Base-by-base conservation (phyloP, 2,797 vertebrate genomes). In the Ambastaia sidthimunki region DNA sequence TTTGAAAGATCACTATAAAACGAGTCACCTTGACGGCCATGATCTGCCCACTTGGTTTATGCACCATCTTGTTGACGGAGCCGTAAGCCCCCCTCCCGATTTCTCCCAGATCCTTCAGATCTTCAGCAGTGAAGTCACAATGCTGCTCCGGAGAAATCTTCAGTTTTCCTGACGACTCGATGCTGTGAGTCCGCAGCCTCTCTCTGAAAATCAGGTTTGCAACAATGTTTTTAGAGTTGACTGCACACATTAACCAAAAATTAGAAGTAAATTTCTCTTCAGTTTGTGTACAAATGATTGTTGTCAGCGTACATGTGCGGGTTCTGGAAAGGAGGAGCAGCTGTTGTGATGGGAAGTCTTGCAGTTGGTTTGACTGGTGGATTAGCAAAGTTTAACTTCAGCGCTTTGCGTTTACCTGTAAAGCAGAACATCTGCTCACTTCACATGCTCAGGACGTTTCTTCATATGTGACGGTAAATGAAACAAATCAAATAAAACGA, bases 11-110 rank as follows among this genome's bases (percentile, higher is more conserved):
- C 41, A 23, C 9, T 1, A 18, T 4, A n/a, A 73, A 44, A 21
- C 25, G 3, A 73, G 11, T 4, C 13, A 3, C 98, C 97, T 99
- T 99, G 87, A 99, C 98, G 82, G 98, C 98, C 98, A 99, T 99
- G 91, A 99, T 98, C 91, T 98, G 97, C 87, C 95, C 96, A 74
- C 96, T 98, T 84, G 97, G 98, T 90, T 98, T 99, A 92, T 99
- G 97, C 93, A 97, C 96, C 98, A 99, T 99, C 92, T 99, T 99
- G 95, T 97, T 99, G 90, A 99, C 97, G 74, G 98, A 99, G 90
- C 98, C 97, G 78, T 99, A 99, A 66, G 98, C 98, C 82, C 98
- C 98, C 75, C 98, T 95, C 81, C 98, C 98, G 78, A 99, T 99
- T 92, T 99, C 98, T 78, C 98, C 97, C 77, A 99, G 96, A 93